Conservation (phyloP, 2,888 invertebrate genomes). For the Ernsta delagoae region DNA sequence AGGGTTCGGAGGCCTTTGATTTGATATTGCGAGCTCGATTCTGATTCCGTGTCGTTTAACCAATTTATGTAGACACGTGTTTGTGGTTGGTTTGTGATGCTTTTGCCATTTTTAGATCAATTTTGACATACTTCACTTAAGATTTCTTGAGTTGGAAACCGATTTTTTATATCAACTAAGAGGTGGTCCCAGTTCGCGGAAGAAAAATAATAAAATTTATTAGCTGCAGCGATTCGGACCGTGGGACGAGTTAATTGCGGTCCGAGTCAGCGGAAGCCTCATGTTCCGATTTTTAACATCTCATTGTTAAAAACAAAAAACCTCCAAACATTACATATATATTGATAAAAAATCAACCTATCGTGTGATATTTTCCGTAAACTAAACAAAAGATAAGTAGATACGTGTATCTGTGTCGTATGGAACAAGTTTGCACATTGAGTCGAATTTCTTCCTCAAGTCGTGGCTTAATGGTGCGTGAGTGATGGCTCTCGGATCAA, state of each 20-base stretch:
- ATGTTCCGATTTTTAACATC: too few relatives aligned
- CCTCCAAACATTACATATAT: too few relatives aligned
- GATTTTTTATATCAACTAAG: too few relatives aligned
- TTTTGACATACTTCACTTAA: too few relatives aligned
- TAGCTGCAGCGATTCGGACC: too few relatives aligned
- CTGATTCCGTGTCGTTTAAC: constrained; percentile 29
- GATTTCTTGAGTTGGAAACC: too few relatives aligned
- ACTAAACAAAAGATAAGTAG: background rate
- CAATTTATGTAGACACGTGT: constrained; percentile 30
- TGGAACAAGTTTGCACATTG: constrained; percentile 60
- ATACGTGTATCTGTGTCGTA: constrained; percentile 39
- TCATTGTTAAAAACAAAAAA: too few relatives aligned
- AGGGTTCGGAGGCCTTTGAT: constrained; percentile 38
- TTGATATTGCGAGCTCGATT: constrained; percentile 26
- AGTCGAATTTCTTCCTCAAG: constrained; percentile 54
- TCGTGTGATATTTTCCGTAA: background rate
- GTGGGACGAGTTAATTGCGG: too few relatives aligned
- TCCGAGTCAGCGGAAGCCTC: too few relatives aligned
- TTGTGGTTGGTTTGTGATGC: background rate
- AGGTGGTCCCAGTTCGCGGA: too few relatives aligned
- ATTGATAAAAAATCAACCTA: background rate
- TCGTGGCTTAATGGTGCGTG: constrained; percentile 70
- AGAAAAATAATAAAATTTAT: too few relatives aligned
- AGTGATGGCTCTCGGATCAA: constrained; percentile 56
- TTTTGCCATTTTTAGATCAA: background rate